Conservation (phyloP, 2,113 vertebrate genomes). For the Passer montanus region DNA sequence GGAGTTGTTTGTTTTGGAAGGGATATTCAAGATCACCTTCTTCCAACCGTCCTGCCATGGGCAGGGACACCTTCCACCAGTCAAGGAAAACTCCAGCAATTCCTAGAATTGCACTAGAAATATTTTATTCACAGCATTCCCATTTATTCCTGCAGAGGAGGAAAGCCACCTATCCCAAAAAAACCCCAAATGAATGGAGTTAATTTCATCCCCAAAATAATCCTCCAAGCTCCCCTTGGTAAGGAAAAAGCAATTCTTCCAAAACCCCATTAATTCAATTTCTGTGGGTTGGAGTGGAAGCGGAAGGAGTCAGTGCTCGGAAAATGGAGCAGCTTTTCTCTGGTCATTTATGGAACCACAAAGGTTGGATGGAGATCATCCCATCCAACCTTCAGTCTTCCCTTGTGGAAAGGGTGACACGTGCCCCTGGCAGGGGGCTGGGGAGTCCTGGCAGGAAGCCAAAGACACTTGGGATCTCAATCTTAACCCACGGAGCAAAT, state of each 20-base stretch:
- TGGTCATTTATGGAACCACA: rapidly evolving
- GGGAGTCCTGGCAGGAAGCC: too few species aligned
- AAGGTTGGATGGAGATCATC: not conserved
- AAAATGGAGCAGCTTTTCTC: rapidly evolving
- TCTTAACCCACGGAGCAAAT: too few species aligned
- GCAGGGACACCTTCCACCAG: not conserved
- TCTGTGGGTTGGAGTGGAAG: rapidly evolving
- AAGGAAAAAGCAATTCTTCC: not conserved
- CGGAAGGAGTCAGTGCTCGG: rapidly evolving
- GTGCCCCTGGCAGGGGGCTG: too few species aligned
- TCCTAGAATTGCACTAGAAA: not conserved
- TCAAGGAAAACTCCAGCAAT: not conserved
- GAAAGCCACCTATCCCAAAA: not conserved
- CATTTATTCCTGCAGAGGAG: not conserved
- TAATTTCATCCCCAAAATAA: not conserved
- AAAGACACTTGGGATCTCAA: too few species aligned
- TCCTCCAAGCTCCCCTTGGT: rapidly evolving
- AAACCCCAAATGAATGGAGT: not conserved
- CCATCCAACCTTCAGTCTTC: not conserved
- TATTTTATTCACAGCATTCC: not conserved
- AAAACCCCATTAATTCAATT: rapidly evolving
- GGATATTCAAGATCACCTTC: too few species aligned
- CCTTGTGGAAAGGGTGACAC: too few species aligned
- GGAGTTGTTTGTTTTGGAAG: not conserved
- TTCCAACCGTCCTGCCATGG: not conserved